These are phyloP conservation scores for Andrena praecox DNA, from an alignment of 2,888 invertebrate genomes.

Conservation along the genomic window DNA sequence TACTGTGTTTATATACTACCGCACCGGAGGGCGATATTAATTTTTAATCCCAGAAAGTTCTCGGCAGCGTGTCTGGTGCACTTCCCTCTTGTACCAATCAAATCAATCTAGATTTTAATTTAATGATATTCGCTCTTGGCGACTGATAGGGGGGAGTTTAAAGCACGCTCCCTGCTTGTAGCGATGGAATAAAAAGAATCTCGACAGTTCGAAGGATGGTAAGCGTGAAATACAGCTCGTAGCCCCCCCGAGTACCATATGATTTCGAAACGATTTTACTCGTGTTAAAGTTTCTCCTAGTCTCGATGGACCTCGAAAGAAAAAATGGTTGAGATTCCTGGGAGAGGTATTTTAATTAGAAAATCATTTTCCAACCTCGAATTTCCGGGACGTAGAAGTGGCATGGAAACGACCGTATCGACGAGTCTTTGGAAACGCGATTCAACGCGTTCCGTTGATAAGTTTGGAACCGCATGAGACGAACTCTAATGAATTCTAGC, in stretches of 20 bases:
- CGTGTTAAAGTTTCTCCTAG: conserved; percentile 19
- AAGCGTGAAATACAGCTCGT: conserved; percentile 2
- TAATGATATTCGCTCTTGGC: background rate
- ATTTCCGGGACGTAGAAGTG: background rate
- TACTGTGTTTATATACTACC: background rate
- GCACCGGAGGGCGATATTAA: background rate
- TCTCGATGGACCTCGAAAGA: conserved; percentile 1
- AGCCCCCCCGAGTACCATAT: conserved; percentile 18
- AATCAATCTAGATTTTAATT: conserved; percentile 23
- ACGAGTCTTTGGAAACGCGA: conserved; percentile 1
- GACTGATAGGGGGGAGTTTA: background rate
- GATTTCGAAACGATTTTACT: conserved; percentile 40
- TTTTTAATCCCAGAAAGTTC: conserved; percentile 1
- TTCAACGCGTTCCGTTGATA: conserved; percentile 12
- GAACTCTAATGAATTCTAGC: background rate
- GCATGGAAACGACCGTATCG: background rate
- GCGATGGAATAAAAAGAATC: conserved; percentile 11
- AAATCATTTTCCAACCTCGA: conserved; percentile 11
- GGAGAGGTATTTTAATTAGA: background rate
- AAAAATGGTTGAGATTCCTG: conserved; percentile 3
- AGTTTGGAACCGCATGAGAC: background rate
- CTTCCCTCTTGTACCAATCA: conserved; percentile 1
- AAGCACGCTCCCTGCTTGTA: background rate
- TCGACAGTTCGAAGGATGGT: conserved; percentile 3
- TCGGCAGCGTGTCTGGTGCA: background rate